phyloP scores from a whole-genome alignment of 2,797 vertebrate genomes.

The Capromys pilorides region DNA sequence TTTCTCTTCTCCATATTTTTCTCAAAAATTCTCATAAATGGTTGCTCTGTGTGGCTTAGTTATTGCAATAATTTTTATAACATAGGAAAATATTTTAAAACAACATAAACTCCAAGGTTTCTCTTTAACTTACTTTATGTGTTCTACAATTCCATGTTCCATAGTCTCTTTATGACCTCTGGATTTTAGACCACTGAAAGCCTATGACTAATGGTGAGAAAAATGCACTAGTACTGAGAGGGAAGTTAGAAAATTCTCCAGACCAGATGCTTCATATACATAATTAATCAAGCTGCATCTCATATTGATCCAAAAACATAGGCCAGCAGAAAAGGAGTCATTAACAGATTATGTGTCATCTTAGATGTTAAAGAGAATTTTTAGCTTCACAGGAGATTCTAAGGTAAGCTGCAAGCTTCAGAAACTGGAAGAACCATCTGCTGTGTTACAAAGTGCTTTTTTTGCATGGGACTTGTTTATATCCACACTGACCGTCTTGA shows the following conservation, averaged over 20 bases:
- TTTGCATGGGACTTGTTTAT: neutral
- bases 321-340: conserved; percentile 66
- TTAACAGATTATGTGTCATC: conserved; percentile 62
- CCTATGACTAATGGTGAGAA: conserved; percentile 71
- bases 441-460: neutral
- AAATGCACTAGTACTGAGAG: conserved; percentile 47
- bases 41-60: neutral
- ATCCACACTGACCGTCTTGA: neutral
- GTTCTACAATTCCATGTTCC: conserved; percentile 15
- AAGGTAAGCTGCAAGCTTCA: conserved; percentile 35
- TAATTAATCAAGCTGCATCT: conserved; percentile 77
- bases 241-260: conserved; percentile 64
- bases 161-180: conserved; percentile 54
- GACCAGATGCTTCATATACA: conserved; percentile 55
- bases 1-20: neutral
- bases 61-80: neutral
- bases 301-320: conserved; percentile 74
- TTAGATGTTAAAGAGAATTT: conserved; percentile 56
- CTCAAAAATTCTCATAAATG: neutral
- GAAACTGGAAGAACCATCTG: neutral
- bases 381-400: conserved; percentile 55
- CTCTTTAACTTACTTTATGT: neutral
- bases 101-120: neutral
- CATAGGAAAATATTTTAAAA: neutral
- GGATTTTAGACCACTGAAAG: conserved; percentile 15